Percentiles rank a stretch among this genome's conserved stretches.
phyloP scores from a whole-genome alignment of 2,113 vertebrate species.

The Cyprinodon brontotheroides region DNA sequence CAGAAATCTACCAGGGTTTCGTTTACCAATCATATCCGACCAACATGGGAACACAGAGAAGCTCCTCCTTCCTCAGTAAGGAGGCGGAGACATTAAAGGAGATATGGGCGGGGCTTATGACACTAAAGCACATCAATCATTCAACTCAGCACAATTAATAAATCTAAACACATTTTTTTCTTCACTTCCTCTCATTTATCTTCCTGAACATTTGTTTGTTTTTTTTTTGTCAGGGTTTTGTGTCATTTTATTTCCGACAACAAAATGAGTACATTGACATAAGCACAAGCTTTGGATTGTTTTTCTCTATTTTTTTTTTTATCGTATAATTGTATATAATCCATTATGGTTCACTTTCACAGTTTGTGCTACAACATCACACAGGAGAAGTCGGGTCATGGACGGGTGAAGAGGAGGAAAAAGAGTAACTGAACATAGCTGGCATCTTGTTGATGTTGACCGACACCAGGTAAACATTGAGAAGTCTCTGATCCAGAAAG shows the following conservation, averaged over 20 bases:
- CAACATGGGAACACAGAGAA: constrained; percentile 45
- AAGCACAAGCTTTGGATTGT: constrained; percentile 81
- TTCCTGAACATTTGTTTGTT: constrained; percentile 38
- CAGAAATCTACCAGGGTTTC: constrained; percentile 47
- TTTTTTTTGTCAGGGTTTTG: constrained; percentile 57
- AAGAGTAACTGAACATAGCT: constrained; percentile 77
- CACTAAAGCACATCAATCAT: constrained; percentile 89
- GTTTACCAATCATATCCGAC: constrained; percentile 43
- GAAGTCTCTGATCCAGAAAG: constrained; percentile 64
- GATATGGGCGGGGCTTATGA: constrained; percentile 79
- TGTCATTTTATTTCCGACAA: constrained; percentile 80
- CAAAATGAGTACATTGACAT: constrained; percentile 89
- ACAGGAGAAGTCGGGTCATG: constrained; percentile 73
- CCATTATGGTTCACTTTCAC: constrained; percentile 93
- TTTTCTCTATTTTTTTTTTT: constrained; percentile 22
- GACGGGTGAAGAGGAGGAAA: constrained; percentile 77
- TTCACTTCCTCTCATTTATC: constrained; percentile 54
- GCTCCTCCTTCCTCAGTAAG: constrained; percentile 44
- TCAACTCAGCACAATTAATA: constrained; percentile 85
- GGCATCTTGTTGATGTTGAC: constrained; percentile 79
- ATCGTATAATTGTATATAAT: constrained; percentile 52
- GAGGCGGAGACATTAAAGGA: constrained; percentile 22
- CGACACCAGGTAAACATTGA: constrained; percentile 81
- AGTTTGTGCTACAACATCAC: constrained; percentile 94
- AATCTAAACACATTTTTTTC: constrained; percentile 81